phyloP scores from a whole-genome alignment of 2,888 invertebrate genomes.

The Metallyticus violacea region DNA sequence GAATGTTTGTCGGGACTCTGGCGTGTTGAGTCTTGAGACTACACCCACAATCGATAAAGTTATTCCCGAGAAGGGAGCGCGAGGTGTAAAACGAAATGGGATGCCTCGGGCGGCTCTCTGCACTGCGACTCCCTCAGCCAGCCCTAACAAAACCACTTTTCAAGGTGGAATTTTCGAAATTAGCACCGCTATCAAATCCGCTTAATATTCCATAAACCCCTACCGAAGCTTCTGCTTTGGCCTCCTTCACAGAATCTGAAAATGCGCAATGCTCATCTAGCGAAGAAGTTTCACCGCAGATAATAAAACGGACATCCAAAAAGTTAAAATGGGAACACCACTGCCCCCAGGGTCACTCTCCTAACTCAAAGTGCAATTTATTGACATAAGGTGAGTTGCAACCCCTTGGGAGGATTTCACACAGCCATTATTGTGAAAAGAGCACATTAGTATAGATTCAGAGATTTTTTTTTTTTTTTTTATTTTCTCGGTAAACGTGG shows the following conservation, averaged over 20 bases:
- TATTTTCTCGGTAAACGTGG: too few species aligned
- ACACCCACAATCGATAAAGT: neutral
- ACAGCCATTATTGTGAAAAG: too few species aligned
- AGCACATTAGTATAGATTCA: too few species aligned
- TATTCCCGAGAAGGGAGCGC: neutral
- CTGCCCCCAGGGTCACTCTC: too few species aligned
- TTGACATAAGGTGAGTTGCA: too few species aligned
- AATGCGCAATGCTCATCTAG: neutral
- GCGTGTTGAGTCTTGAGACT: neutral
- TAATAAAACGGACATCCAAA: neutral
- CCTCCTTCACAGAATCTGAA: neutral
- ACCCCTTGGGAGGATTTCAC: too few species aligned
- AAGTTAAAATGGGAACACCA: too few species aligned
- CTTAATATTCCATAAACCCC: neutral
- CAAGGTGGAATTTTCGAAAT: neutral
- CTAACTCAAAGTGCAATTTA: too few species aligned
- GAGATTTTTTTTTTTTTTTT: too few species aligned
- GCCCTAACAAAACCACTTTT: neutral
- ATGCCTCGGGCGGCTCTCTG: neutral
- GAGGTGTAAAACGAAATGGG: slow-evolving; percentile 6
- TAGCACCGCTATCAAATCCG: neutral
- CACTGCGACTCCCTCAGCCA: neutral
- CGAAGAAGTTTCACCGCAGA: neutral
- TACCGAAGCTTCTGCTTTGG: neutral
- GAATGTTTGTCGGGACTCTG: neutral